Percentiles rank a stretch among this genome's conserved stretches.
These are phyloP conservation scores for Drosophila ficusphila DNA, from an alignment of 1,140 invertebrate species.

Conservation along the genomic window DNA sequence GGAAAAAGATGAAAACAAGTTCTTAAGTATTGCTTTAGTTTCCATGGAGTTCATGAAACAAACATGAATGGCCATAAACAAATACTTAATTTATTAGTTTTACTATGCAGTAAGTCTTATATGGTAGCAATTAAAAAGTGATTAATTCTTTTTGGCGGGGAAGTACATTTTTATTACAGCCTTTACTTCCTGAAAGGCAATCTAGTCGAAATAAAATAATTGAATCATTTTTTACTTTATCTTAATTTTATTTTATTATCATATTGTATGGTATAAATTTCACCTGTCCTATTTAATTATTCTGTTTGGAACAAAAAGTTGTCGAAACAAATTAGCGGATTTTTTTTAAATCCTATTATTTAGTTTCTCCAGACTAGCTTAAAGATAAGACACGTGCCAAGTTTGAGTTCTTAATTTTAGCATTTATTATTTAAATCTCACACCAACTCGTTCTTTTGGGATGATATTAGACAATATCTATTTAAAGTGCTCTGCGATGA, in stretches of 20 bases:
- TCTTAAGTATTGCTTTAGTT: background rate
- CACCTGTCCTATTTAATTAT: no score
- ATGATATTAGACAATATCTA: background rate
- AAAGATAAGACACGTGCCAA: no score
- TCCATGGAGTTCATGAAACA: background rate
- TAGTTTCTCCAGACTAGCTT: no score
- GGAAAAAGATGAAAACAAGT: background rate
- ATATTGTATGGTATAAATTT: no score
- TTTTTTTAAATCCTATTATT: background rate
- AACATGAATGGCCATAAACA: background rate
- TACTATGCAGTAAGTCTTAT: slow-evolving; percentile 25
- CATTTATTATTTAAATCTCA: background rate
- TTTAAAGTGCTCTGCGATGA: background rate
- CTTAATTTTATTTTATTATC: no score
- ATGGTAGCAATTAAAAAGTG: background rate
- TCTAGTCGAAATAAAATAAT: no score
- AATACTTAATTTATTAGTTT: background rate
- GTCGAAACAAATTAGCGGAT: no score
- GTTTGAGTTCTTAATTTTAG: background rate
- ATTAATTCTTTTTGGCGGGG: background rate
- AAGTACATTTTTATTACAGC: background rate
- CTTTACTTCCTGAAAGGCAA: background rate
- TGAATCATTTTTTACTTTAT: no score
- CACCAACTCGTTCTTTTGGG: background rate
- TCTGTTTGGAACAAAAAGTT: background rate